Conservation (phyloP, 2,113 vertebrate genomes). For the Corydoras sp. region DNA sequence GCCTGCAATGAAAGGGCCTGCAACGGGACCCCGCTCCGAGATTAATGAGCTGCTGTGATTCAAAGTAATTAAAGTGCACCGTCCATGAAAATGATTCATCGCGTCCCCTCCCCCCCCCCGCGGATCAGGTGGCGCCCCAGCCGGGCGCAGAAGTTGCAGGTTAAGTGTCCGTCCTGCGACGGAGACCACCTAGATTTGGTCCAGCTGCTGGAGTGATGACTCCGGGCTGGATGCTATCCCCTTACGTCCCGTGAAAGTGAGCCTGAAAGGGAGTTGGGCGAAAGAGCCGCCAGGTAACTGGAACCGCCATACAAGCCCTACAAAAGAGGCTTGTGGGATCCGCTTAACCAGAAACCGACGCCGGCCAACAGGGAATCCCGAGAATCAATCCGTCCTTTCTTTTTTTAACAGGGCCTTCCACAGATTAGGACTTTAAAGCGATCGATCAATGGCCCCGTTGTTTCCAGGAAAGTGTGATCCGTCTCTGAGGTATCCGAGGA, state of each 20-base stretch:
- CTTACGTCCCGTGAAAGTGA: slow-evolving; percentile 63
- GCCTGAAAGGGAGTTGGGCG: slow-evolving; percentile 30
- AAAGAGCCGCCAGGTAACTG: slow-evolving; percentile 68
- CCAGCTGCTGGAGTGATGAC: slow-evolving; percentile 55
- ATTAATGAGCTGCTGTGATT: slow-evolving; percentile 99
- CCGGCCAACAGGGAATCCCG: slow-evolving; percentile 68
- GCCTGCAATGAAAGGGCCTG: slow-evolving; percentile 86
- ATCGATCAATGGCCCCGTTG: slow-evolving; percentile 83
- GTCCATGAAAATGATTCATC: slow-evolving; percentile 99
- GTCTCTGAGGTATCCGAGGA: slow-evolving; percentile 66
- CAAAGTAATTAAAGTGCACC: slow-evolving; percentile 99
- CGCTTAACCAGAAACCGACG: slow-evolving; percentile 64
- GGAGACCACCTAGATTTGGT: slow-evolving; percentile 65
- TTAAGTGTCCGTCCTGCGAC: slow-evolving; percentile 77
- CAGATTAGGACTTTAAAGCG: slow-evolving; percentile 67
- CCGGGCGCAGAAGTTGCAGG: slow-evolving; percentile 87
- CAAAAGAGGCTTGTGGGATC: slow-evolving; percentile 70
- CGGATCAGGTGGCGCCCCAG: slow-evolving; percentile 96
- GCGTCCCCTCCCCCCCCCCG: slow-evolving; percentile 59
- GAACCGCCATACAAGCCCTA: slow-evolving; percentile 74
- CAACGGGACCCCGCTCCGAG: slow-evolving; percentile 94
- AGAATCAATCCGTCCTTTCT: slow-evolving; percentile 66
- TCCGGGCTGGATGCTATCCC: slow-evolving; percentile 60
- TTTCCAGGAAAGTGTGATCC: slow-evolving; percentile 74
- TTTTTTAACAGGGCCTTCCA: slow-evolving; percentile 61